Conservation (phyloP, 2,888 invertebrate species). For the Plebejus argus region DNA sequence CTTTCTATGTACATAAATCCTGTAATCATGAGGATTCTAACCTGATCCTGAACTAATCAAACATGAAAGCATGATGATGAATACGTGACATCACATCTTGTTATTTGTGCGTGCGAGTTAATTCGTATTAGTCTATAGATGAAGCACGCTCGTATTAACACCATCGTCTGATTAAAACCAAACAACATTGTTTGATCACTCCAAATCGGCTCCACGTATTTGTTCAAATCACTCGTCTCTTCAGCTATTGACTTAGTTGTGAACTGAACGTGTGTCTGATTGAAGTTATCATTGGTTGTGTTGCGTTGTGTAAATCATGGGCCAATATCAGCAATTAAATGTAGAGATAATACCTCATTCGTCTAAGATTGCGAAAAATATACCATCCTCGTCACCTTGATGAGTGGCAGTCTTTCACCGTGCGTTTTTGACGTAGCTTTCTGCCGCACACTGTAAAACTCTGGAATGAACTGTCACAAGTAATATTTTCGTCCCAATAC, state of each 20-base stretch:
- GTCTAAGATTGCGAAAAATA: too few species aligned
- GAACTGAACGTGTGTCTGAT: neutral
- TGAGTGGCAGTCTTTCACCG: too few species aligned
- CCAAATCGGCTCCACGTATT: constrained; percentile 25
- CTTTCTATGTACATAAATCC: too few species aligned
- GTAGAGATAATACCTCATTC: too few species aligned
- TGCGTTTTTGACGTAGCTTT: too few species aligned
- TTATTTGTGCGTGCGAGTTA: neutral
- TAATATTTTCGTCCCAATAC: too few species aligned
- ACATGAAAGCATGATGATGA: neutral
- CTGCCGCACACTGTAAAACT: too few species aligned
- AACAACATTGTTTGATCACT: constrained; percentile 20
- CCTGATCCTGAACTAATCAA: neutral
- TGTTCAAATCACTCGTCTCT: constrained; percentile 25
- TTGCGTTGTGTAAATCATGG: neutral
- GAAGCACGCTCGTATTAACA: neutral
- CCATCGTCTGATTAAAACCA: constrained; percentile 13
- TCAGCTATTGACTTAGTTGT: constrained; percentile 6
- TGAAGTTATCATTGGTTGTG: neutral
- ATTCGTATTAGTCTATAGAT: neutral
- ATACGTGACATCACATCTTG: neutral
- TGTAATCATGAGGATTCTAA: too few species aligned
- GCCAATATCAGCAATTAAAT: too few species aligned
- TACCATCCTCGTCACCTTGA: too few species aligned
- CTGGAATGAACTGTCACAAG: too few species aligned